Conservation (phyloP, 2,113 vertebrate species). For the Proterorhinus semilunaris region DNA sequence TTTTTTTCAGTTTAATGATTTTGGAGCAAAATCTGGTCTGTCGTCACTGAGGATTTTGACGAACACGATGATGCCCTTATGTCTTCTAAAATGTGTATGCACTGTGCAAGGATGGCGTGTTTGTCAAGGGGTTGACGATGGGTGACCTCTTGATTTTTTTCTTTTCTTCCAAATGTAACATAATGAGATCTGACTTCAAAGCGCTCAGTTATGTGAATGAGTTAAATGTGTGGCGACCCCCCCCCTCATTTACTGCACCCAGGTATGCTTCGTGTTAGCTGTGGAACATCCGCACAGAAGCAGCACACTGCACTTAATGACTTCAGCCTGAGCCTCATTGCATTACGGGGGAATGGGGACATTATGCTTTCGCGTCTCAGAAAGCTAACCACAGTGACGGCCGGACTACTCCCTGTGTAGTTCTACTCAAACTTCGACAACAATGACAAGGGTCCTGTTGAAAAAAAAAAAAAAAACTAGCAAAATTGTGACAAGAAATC, state of each 20-base stretch:
- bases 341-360: slow-evolving; percentile 8
- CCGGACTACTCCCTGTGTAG: slow-evolving; percentile 12
- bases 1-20: too few relatives aligned
- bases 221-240: slow-evolving; percentile 38
- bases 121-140: too few relatives aligned
- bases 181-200: slow-evolving; percentile 35
- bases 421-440: slow-evolving; percentile 25
- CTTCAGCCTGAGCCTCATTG: slow-evolving; percentile 30
- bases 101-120: background rate
- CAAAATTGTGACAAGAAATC: slow-evolving; percentile 47
- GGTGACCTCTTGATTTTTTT: background rate
- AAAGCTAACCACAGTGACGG: slow-evolving; percentile 24
- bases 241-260: slow-evolving; percentile 36
- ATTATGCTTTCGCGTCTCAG: slow-evolving; percentile 39
- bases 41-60: too few relatives aligned
- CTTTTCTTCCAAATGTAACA: background rate
- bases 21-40: too few relatives aligned
- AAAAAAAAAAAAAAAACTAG: slow-evolving; percentile 18
- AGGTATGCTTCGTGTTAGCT: slow-evolving; percentile 27
- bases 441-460: slow-evolving; percentile 36
- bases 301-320: slow-evolving; percentile 28
- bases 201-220: slow-evolving; percentile 32
- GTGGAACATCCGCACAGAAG: slow-evolving; percentile 43
- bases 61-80: background rate
- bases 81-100: background rate